Base-by-base conservation (phyloP, 2,113 vertebrate genomes). In the Cettia cetti region DNA sequence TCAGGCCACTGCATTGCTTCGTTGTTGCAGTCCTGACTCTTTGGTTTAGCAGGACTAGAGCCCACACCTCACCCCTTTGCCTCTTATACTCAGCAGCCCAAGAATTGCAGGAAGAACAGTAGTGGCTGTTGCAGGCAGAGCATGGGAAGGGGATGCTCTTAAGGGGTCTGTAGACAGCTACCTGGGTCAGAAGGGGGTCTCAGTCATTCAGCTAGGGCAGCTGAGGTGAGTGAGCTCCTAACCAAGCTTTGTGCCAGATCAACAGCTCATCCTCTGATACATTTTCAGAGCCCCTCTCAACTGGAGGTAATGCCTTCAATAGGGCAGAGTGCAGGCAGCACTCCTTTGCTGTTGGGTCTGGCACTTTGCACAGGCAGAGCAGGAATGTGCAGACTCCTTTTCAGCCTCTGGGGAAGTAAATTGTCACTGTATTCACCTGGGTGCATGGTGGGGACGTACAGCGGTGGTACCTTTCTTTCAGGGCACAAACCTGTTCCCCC, bases 361-460 rank as follows among this genome's bases (percentile, higher is more conserved):
- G 31, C 49, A 44, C 11, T 9, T 16, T 9, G 47, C 33, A 44
- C 40, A 72, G 66, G 21, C 6, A 15, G 31, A 90, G 39, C 49
- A 72, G 35, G 61, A 84, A 84, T 1, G 3, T 17, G 30, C 21
- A 30, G 44, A 23, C 15, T 59, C 35, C 40, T 30, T 18, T 30
- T 19, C 3, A 35, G 24, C 27, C 52, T 81, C 61, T 72, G 63
- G 5, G 39, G 61, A 42, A 68, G 56, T 14, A 68, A 68, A 40
- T 6, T 0, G 0, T 49, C 24, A 8, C 40, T n/a, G 7, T 22
- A 28, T 11, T 68, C 56, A 28, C 37, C 21, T 27, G 23, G 9
- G 11, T 47, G 26, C 33, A 35, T 18, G 49, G 33, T 2, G 31
- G 37, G 22, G 15, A 10, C 2, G 4, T 13, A 15, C 7, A 24